A percentile compares a stretch with the other conserved stretches of the same genome.
Conservation (phyloP, 2,888 invertebrate genomes). For the Drosophila niveifrons region DNA sequence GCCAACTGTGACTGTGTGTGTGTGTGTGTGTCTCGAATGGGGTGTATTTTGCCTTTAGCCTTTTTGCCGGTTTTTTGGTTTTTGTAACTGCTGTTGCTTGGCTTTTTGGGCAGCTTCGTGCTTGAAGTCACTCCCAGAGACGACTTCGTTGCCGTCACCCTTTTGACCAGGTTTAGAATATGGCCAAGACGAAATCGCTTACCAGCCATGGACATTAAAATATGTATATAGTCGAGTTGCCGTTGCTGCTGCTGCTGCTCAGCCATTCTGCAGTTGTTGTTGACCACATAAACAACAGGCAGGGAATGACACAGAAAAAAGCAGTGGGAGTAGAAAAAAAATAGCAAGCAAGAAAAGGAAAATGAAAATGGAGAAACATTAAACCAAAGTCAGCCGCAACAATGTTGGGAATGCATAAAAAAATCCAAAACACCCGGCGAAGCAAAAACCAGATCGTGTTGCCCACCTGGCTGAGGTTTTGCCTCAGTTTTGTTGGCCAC, state of each 20-base stretch:
- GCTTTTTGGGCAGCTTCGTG: conserved; percentile 41
- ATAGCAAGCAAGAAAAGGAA: background rate
- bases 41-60: conserved; percentile 60
- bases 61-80: conserved; percentile 63
- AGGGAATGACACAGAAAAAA: conserved; percentile 9
- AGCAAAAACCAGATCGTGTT: conserved; percentile 57
- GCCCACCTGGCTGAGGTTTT: conserved; percentile 61
- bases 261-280: conserved; percentile 23
- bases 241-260: conserved; percentile 21
- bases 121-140: conserved; percentile 48
- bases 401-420: conserved; percentile 52
- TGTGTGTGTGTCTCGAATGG: conserved; percentile 17
- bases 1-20: conserved; percentile 8
- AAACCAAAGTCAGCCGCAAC: conserved; percentile 54
- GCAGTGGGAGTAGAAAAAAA: background rate
- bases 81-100: conserved; percentile 57
- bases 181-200: conserved; percentile 38
- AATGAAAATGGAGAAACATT: conserved; percentile 16
- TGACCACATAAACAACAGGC: conserved; percentile 49
- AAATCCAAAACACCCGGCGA: conserved; percentile 48
- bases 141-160: conserved; percentile 8
- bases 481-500: conserved; percentile 3
- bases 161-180: conserved; percentile 53
- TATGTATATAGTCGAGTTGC: conserved; percentile 53
- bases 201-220: conserved; percentile 50